Evolutionary conservation across 2,797 vertebrate species (phyloP), one percentile per base, ranked within the genome.

Genomic region (Alca torda): DNA sequence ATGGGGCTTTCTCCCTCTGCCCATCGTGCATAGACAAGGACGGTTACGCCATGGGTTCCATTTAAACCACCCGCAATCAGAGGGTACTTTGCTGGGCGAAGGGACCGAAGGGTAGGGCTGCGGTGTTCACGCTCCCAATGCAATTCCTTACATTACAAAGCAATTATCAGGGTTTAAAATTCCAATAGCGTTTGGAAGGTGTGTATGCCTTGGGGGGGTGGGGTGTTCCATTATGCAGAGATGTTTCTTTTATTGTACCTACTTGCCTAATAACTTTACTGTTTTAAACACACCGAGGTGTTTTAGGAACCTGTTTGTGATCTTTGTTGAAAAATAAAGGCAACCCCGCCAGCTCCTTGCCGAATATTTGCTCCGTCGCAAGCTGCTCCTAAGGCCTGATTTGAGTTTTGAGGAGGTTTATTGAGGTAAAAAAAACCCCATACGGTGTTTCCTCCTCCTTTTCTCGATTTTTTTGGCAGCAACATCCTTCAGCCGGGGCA

Each of bases 91-190:
- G 68, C 74, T 45, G 54, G 43, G 77, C 75, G 75, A 80, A 57
- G 48, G 1, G 31, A 23, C 19, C 10, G 63, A 64, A 78, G 81
- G 79, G 59, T 53, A 50, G 1, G 17, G 74, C 78, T 12, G 46
- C 7, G 3, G 33, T 16, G 30, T 41, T 96, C 96, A 73, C 4
- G 30, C 77, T 96, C 33, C 1, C 48, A 39, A 87, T 68, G 91
- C 95, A 95, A 46, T 67, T 95, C 89, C 89, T 96, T 95, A 96
- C 89, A 65, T 90, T 93, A 92, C 54, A 83, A 84, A 89, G 80
- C 90, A 94, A 93, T 97, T 97, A 96, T 75, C 59, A 53, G n/a
- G 33, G 60, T 81, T 93, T 95, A 83, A 96, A 93, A 95, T 94
- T 95, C 89, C 90, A 89, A 10, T 53, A 88, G 54, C 26, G 18